Base-by-base conservation (phyloP, 2,797 vertebrate species). In the Acanthurus lineatus region DNA sequence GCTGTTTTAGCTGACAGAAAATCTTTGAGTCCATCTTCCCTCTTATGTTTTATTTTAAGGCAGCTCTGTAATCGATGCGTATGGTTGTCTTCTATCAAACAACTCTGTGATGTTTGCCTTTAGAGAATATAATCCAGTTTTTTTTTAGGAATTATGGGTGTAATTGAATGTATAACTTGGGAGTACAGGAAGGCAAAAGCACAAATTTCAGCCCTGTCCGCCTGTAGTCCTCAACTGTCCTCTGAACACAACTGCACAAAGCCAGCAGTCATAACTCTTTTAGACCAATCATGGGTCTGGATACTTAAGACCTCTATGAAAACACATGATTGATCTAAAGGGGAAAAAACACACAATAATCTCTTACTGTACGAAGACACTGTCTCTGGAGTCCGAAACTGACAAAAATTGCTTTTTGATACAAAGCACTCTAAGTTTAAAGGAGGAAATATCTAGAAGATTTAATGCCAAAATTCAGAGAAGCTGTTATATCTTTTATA, bases 321-420 rank as follows among this genome's bases (percentile, higher is more conserved):
- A 38, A 56, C 87, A 63, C 71, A 81, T 83, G 79, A 86, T 79
- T 51, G 48, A 73, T 71, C 20, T 42, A 48, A 68, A 47, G 10
- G 6, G 47, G 52, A 44, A 9, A n/a, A 2, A 65, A 25, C 42
- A 48, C 11, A 66, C 63, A 77, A 32, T 49, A 25, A 4, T 16
- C 9, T 8, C 25, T 25, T 25, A 25, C 25, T 25, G n/a, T 22
- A 70, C 35, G 67, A 62, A 75, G 40, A 12, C 38, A 0, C 16
- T 28, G 52, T 65, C 58, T 54, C n/a, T 74, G 47, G 58, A 57
- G 12, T 1, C 3, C 53, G 17, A 5, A 12, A 2, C 22, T 53
- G 54, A 58, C 7, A 73, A 62, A 53, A 60, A 35, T 11, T 25
- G 2, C 12, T 32, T 17, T 70, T 28, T 22, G 2, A 9, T 44